A percentile compares a stretch with the other conserved stretches of the same genome.
These are phyloP conservation scores for Mobula birostris DNA, from an alignment of 2,113 vertebrate genomes.

Conservation along the genomic window DNA sequence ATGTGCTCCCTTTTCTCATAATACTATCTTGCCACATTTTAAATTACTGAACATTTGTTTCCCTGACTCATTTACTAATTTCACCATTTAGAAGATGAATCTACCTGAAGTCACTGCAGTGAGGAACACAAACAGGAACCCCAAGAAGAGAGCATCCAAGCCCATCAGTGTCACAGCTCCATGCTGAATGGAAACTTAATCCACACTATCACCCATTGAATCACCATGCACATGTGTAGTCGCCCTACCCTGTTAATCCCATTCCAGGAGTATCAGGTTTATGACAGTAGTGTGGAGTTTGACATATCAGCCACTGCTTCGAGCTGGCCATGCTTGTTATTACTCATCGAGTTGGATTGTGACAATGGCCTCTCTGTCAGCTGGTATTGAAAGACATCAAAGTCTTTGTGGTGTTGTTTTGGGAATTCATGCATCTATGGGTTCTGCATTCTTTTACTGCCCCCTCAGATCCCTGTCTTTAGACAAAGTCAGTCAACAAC, in stretches of 20 bases:
- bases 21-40: neutral
- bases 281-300: neutral
- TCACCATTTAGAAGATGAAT: neutral
- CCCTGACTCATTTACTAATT: neutral
- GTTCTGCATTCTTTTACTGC: neutral
- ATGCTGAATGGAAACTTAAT: neutral
- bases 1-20: too few species aligned
- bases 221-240: neutral
- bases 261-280: neutral
- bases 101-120: neutral
- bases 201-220: neutral
- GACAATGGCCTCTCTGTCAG: conserved; percentile 23
- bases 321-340: neutral
- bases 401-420: neutral
- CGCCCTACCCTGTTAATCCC: neutral
- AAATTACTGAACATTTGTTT: neutral
- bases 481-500: neutral
- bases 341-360: neutral
- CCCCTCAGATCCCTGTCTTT: neutral
- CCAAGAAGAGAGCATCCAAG: neutral
- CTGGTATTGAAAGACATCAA: neutral
- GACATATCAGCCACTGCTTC: neutral
- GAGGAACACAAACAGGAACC: neutral
- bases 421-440: neutral
- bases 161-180: neutral